These are phyloP conservation scores for Microplitis deprimator DNA, from an alignment of 2,888 invertebrate genomes.

Conservation along the genomic window DNA sequence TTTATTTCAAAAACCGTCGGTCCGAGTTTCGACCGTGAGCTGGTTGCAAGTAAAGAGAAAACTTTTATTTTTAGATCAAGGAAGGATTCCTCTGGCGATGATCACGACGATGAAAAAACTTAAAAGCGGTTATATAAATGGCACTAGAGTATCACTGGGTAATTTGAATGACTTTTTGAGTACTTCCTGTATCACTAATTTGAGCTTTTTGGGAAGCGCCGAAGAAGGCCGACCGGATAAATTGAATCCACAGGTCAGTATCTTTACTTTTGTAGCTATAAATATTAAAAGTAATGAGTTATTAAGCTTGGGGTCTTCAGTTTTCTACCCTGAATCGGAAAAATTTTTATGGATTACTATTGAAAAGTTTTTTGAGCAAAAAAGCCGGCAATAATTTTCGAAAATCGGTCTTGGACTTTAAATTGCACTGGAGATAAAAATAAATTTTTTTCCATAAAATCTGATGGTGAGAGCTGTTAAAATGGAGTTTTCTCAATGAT, in stretches of 20 bases:
- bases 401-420: no score
- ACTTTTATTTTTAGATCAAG: constrained; percentile 80
- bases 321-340: no score
- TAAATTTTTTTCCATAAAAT: no score
- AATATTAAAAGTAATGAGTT: background rate
- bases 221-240: constrained; percentile 92
- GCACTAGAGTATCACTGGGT: constrained; percentile 97
- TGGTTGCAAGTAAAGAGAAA: background rate
- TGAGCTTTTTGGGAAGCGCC: constrained; percentile 94
- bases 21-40: background rate
- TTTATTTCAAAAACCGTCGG: background rate
- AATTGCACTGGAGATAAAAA: no score
- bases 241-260: constrained; percentile 65
- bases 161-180: constrained; percentile 94
- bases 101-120: constrained; percentile 98
- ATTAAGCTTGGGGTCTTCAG: no score
- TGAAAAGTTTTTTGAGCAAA: constrained; percentile 42
- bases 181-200: constrained; percentile 97
- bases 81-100: constrained; percentile 93
- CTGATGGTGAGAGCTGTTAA: no score
- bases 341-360: no score
- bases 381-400: no score
- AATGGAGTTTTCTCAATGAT: no score
- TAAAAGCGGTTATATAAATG: constrained; percentile 98
- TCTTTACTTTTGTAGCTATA: background rate